Conservation (phyloP, 2,113 vertebrate species). For the Kryptolebias marmoratus region DNA sequence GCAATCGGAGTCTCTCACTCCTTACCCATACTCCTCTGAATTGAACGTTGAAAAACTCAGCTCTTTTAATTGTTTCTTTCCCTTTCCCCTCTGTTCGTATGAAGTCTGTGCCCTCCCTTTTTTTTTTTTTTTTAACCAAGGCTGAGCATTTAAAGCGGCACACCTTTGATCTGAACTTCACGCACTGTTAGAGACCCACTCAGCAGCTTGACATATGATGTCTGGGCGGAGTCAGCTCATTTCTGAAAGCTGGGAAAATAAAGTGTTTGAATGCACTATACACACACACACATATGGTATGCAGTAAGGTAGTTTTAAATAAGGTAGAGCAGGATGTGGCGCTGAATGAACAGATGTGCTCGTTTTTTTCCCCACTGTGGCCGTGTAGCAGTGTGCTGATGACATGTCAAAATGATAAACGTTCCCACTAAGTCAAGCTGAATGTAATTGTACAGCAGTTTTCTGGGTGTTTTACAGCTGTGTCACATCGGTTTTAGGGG, state of each 20-base stretch:
- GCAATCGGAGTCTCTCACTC: slow-evolving; percentile 13
- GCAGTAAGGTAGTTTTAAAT: slow-evolving; percentile 42
- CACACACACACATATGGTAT: slow-evolving; percentile 15
- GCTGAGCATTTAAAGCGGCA: slow-evolving; percentile 54
- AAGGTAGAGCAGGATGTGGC: slow-evolving; percentile 29
- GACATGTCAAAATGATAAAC: slow-evolving; percentile 65
- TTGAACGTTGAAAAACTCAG: slow-evolving; percentile 42
- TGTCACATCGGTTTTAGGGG: slow-evolving; percentile 29
- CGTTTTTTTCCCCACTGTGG: slow-evolving; percentile 13
- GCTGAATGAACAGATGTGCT: slow-evolving; percentile 50
- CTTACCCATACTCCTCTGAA: neutral
- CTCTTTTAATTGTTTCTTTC: slow-evolving; percentile 34
- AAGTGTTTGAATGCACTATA: slow-evolving; percentile 29
- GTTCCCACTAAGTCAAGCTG: slow-evolving; percentile 28
- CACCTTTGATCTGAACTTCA: slow-evolving; percentile 74
- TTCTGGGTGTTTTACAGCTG: slow-evolving; percentile 45
- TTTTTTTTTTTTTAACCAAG: slow-evolving; percentile 28
- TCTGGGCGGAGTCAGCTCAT: slow-evolving; percentile 51
- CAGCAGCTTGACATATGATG: slow-evolving; percentile 67
- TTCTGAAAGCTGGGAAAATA: slow-evolving; percentile 46
- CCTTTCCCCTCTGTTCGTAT: slow-evolving; percentile 47
- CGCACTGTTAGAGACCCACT: slow-evolving; percentile 68
- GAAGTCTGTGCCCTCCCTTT: slow-evolving; percentile 33
- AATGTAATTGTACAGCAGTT: slow-evolving; percentile 40
- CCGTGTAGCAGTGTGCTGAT: slow-evolving; percentile 42